Evolutionary conservation across 92 coral and sea anemone species (phyloP).

Genomic region (Zoanthus sansibaricus): DNA sequence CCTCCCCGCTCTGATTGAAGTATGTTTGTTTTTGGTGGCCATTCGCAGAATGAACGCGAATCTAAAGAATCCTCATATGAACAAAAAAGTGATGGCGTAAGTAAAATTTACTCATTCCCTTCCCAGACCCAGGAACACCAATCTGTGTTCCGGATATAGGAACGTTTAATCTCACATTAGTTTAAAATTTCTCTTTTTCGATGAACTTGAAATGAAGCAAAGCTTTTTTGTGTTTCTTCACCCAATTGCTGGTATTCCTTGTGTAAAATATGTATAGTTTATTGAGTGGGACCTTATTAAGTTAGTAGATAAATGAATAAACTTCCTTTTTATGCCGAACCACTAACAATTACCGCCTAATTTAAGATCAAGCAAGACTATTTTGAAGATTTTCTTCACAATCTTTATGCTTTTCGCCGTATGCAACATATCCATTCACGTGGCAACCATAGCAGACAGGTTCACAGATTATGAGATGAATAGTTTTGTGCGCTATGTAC

Average conservation of each 20-base stretch:
- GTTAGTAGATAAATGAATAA: no score
- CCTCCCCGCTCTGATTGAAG: slow-evolving; percentile 1
- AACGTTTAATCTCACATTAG: no score
- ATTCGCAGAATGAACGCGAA: neutral
- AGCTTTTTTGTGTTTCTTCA: no score
- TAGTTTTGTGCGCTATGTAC: slow-evolving; percentile 21
- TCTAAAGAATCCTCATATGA: neutral
- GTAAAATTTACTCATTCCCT: neutral
- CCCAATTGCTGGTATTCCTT: no score
- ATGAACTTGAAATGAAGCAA: no score
- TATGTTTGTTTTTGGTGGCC: slow-evolving; percentile 13
- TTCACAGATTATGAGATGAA: slow-evolving; percentile 36
- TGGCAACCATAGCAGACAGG: slow-evolving; percentile 33
- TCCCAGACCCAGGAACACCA: no score
- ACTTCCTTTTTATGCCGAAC: no score
- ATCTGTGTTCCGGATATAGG: no score
- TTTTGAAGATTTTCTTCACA: slow-evolving; percentile 38
- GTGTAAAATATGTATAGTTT: no score
- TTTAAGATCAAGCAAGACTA: slow-evolving; percentile 37
- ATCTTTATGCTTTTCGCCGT: slow-evolving; percentile 39
- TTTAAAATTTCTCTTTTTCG: no score
- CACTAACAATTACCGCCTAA: neutral
- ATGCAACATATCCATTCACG: slow-evolving; percentile 30
- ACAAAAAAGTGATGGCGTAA: slow-evolving; percentile 11
- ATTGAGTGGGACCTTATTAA: no score